Percentiles rank a stretch among this genome's conserved stretches.
Evolutionary conservation across 2,888 invertebrate species (phyloP).

Genomic region (Torymus tubicola): DNA sequence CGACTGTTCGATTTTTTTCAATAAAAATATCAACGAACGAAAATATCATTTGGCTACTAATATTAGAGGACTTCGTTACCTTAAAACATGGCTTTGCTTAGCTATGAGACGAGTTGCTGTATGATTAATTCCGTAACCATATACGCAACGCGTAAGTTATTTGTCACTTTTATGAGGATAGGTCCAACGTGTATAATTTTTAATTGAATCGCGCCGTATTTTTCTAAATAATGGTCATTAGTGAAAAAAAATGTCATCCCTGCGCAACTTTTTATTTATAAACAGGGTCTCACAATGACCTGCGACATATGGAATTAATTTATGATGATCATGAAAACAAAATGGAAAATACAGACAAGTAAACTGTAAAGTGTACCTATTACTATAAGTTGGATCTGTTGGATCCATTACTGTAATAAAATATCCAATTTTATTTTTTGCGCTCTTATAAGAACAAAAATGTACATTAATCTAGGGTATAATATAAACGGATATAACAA

Average conservation of each 20-base stretch:
- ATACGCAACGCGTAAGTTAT: constrained; percentile 50
- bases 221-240: constrained; percentile 59
- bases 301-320: constrained; percentile 51
- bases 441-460: constrained; percentile 72
- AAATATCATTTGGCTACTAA: constrained; percentile 46
- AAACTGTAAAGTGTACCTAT: constrained; percentile 74
- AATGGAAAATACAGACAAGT: constrained; percentile 40
- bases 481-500: constrained; percentile 74
- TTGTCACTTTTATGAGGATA: constrained; percentile 57
- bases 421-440: constrained; percentile 73
- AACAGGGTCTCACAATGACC: constrained; percentile 28
- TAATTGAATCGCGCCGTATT: constrained; percentile 60
- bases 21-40: constrained; percentile 51
- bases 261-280: constrained; percentile 57
- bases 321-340: constrained; percentile 56
- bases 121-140: constrained; percentile 44
- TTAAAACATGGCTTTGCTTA: constrained; percentile 51
- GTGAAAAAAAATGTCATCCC: constrained; percentile 55
- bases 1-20: constrained; percentile 39
- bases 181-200: constrained; percentile 58
- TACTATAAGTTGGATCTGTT: constrained; percentile 69
- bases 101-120: constrained; percentile 54
- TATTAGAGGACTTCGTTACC: constrained; percentile 56
- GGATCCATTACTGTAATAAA: constrained; percentile 60
- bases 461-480: constrained; percentile 75